Base-by-base conservation (phyloP, 2,113 vertebrate species). In the Petaurus breviceps region DNA sequence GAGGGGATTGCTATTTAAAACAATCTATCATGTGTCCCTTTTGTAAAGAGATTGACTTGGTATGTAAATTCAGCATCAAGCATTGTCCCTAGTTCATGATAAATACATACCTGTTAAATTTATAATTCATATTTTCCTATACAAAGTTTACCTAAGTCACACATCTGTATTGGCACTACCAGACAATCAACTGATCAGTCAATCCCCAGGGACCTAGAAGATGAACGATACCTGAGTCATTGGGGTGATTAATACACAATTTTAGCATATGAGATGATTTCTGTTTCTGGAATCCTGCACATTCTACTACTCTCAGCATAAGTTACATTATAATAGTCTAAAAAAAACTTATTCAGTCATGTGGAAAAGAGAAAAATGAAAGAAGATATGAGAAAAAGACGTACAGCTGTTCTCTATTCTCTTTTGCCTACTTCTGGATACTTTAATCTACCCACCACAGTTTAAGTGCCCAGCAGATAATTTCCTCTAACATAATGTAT, bases 291-390 rank as follows among this genome's bases (percentile, higher is more conserved):
- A 77, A 77, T 77, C 68, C 37, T 77, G n/a, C 37, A 19, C 37
- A 77, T 77, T 77, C 68, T 19, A 16, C 68, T 77, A 37, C 68
- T n/a, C 19, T 77, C 68, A 77, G 68, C 68, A 77, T 77, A 37
- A 77, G 68, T n/a, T 77, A 77, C 68, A 77, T 77, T 77, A 7
- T 77, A 77, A 77, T n/a, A 77, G 68, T 77, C 28, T 91, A 26
- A 93, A 93, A 92, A 92, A 31, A 53, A 31, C 94, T 19, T 51
- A n/a, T 94, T 51, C 92, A 95, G 46, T 92, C 77, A 89, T 50
- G 23, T 91, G 89, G 84, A 90, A 47, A 22, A 57, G 14, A 94
- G 92, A 52, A 90, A 77, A 77, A 92, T 68, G 92, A 94, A 90
- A 95, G 52, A n/a, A 94, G 28, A 47, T 91, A 19, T 77, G 16